Conservation (phyloP, 2,797 vertebrate genomes). For the Avahi laniger region DNA sequence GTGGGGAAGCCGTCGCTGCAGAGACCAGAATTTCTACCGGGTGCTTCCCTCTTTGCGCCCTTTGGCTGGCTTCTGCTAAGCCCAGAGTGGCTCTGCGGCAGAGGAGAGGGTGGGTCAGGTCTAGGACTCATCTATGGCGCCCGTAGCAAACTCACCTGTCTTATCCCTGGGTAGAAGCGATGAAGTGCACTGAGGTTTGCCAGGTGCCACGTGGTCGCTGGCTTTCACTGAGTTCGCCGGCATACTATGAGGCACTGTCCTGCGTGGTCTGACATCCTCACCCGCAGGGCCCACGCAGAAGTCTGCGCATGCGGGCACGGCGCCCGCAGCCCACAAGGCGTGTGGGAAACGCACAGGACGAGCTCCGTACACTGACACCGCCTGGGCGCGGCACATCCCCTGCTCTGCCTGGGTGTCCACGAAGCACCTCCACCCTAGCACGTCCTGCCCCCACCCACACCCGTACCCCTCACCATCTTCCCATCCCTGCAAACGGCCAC, state of each 20-base stretch:
- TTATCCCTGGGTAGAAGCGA: background rate
- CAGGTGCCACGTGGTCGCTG: background rate
- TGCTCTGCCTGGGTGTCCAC: background rate
- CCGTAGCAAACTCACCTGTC: background rate
- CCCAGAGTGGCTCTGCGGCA: background rate
- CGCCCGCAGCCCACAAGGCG: background rate
- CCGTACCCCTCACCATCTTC: too few relatives aligned
- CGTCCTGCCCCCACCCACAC: background rate
- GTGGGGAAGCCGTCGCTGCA: too few relatives aligned
- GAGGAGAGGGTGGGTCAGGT: background rate
- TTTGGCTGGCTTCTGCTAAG: background rate
- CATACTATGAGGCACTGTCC: too few relatives aligned
- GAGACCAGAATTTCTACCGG: background rate
- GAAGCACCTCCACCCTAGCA: background rate
- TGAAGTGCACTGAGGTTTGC: background rate
- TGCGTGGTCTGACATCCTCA: background rate
- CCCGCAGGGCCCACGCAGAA: background rate
- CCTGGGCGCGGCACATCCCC: too few relatives aligned
- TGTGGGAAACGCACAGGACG: accelerated
- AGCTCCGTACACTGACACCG: background rate
- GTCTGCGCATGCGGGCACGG: background rate
- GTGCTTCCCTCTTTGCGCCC: background rate
- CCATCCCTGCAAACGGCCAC: background rate
- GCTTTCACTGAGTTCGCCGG: background rate
- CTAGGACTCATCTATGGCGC: background rate